Base-by-base conservation (phyloP, 2,797 vertebrate species). In the Paedocypris micromegethes region DNA sequence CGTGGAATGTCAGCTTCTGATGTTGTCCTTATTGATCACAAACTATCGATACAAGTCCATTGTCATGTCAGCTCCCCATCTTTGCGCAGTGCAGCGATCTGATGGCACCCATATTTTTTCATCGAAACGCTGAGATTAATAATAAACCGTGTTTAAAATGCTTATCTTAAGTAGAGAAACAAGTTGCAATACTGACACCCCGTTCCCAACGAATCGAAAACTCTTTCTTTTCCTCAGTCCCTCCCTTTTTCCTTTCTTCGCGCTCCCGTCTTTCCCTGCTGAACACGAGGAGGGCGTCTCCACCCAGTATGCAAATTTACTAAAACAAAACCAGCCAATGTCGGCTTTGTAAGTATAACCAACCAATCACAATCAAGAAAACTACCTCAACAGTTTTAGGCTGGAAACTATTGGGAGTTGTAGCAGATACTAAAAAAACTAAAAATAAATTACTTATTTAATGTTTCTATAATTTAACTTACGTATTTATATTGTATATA, bases 41-140 rank as follows among this genome's bases (percentile, higher is more conserved):
- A 54, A 70, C 65, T 68, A 61, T 74, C 74, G 74, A 68, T 75
- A 67, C 63, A 76, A 49, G 58, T 74, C 61, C 72, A 76, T 75
- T 64, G 72, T 66, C 62, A 75, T n/a, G 71, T 66, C 63, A 68
- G 69, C 57, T 78, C 71, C 23, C 73, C 64, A 75, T 81, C 73
- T 72, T 74, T 74, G 64, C 58, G 77, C 80, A 79, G 74, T 77
- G 68, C 75, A 78, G 76, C 72, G 71, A 74, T 74, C 73, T 47
- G 66, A 70, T 69, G 66, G 68, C 72, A 64, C 74, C 49, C 53
- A 50, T 49, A 55, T 44, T 50, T 66, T 58, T 50, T 66, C 63
- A 53, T 74, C 66, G 47, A 59, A 68, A 59, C 70, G 40, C 46
- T 41, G 50, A 53, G 51, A 37, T 48, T 9, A 4, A 9, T 4